Evolutionary conservation across 2,888 invertebrate genomes (phyloP), one percentile per base, ranked within the genome.

Genomic region (Onthophagus sagittarius): DNA sequence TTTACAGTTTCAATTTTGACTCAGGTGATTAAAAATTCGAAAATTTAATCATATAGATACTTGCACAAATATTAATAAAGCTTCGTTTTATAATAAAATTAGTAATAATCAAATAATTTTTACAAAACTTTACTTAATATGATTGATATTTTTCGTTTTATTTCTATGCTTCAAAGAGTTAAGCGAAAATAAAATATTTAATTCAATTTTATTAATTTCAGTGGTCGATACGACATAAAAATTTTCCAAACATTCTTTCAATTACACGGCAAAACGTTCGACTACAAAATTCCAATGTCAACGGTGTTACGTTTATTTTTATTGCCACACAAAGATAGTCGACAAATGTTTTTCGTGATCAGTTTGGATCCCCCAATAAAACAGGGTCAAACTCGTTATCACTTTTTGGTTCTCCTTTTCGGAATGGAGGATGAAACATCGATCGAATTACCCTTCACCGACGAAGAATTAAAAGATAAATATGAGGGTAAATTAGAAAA

Each of bases 361-460:
- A 97, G 97, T 71, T 88, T 99, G 79, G 99, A 99, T 88, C 99
- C 99, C 0, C 99, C 99, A 0, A 99, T 99, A 79, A 99, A 99
- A 83, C 99, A 99, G 84, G 99, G 99, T 70, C 99, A 99, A 87
- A 99, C 99, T 0, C 89, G 99, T 76, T 99, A 99, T 84, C 98
- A 98, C 81, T 99, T 96, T 84, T 87, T 99, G 75, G 98, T 99
- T 9, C 88, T 99, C 73, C 87, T 98, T 65, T 99, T 99, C 84
- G 94, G 93, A 67, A 95, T 95, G 81, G 99, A 99, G 80, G 98
- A 99, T 81, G 96, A 97, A 82, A 94, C 94, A 0, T 92, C 93
- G 9, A 88, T 98, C 78, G 98, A 98, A 85, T 86, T 99, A 75
- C 96, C 96, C 0, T 92, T 98, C 78, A 90, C 95, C 32, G 97